Evolutionary conservation across 2,797 vertebrate genomes (phyloP).

Genomic region (Xenops minutus): DNA sequence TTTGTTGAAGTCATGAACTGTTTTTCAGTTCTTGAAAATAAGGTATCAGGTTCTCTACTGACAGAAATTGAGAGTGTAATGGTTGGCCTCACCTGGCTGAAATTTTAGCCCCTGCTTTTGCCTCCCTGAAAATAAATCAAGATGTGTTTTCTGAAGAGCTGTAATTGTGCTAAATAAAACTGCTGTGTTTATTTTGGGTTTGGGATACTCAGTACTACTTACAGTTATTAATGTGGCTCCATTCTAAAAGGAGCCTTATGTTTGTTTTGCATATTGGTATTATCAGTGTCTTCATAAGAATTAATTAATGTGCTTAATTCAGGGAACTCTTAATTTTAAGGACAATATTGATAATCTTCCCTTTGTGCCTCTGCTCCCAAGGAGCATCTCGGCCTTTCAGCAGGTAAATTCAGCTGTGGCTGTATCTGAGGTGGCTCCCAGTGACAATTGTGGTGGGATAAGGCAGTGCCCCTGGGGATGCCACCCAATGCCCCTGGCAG

Average conservation of each 20-base stretch:
- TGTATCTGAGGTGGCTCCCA: neutral
- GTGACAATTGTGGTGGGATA: fast-evolving
- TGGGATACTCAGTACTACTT: neutral
- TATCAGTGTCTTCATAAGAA: neutral
- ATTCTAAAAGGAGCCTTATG: neutral
- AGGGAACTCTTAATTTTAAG: neutral
- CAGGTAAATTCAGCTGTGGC: neutral
- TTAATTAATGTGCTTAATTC: neutral
- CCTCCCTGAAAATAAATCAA: conserved; percentile 22
- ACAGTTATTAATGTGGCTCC: neutral
- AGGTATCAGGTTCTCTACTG: neutral
- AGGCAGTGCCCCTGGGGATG: fast-evolving
- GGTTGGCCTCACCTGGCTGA: neutral
- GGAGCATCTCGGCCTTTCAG: neutral
- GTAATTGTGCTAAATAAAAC: conserved; percentile 21
- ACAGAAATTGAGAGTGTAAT: neutral
- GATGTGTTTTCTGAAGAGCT: conserved; percentile 1
- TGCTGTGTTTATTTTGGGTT: neutral
- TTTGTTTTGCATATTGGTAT: neutral
- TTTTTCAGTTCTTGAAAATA: conserved; percentile 33
- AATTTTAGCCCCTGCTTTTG: neutral
- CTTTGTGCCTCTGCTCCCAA: fast-evolving
- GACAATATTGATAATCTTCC: fast-evolving
- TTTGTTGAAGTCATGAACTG: neutral
- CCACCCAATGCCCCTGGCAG: neutral